A percentile compares a stretch with the other conserved stretches of the same genome.
phyloP scores from a whole-genome alignment of 2,113 vertebrate species.

The Spheniscus mendiculus region DNA sequence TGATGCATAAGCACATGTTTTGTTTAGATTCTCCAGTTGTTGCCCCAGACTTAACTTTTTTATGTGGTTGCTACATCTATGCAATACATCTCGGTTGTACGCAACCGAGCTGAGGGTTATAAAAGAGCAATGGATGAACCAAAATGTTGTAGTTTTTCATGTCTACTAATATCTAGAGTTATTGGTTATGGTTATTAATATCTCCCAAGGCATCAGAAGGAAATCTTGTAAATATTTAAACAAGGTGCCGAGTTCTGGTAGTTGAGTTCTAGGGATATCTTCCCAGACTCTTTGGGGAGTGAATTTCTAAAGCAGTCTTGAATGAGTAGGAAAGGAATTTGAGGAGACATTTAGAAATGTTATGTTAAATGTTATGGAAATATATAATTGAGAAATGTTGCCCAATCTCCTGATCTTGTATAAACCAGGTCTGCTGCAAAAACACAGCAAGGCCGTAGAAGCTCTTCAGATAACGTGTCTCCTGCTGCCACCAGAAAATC shows the following conservation, averaged over 20 bases:
- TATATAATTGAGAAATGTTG: not conserved
- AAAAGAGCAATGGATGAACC: not conserved
- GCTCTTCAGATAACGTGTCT: conserved; percentile 86
- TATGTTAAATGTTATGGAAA: not conserved
- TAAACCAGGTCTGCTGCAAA: conserved; percentile 75
- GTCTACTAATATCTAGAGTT: not conserved
- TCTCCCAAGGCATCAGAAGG: not conserved
- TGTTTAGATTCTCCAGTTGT: not conserved
- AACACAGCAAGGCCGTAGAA: conserved; percentile 75
- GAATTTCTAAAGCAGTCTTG: not conserved
- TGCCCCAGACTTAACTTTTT: not conserved
- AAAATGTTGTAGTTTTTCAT: not conserved
- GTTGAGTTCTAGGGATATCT: not conserved
- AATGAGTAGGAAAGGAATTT: not conserved
- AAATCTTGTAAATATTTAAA: not conserved
- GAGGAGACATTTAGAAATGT: not conserved
- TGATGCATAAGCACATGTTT: not conserved
- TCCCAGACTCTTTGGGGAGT: not conserved
- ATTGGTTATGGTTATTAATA: not conserved
- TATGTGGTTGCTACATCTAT: not conserved
- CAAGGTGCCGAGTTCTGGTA: not conserved
- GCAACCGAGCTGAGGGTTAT: not conserved
- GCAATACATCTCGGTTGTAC: not conserved
- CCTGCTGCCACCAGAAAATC: conserved; percentile 83
- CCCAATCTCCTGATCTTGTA: not conserved